Percentiles rank a stretch among this genome's conserved stretches.
Evolutionary conservation across 2,888 invertebrate genomes (phyloP).

Genomic region (Drosophila kanekoi): DNA sequence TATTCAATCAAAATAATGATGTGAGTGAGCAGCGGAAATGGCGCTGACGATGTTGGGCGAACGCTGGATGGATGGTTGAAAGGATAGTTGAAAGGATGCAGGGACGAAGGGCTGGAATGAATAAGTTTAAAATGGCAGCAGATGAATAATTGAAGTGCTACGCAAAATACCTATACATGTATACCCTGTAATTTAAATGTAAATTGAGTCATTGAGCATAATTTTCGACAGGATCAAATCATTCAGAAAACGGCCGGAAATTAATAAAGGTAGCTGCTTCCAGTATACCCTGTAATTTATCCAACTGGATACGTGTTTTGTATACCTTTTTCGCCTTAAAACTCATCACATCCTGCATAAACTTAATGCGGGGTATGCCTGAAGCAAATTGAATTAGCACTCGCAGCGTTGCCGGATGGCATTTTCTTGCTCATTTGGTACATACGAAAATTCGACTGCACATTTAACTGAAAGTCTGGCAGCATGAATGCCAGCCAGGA

Average conservation of each 20-base stretch:
- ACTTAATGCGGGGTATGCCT: constrained; percentile 12
- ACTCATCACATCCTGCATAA: neutral
- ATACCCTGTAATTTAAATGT: constrained; percentile 20
- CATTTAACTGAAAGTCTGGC: constrained; percentile 33
- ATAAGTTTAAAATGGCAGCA: constrained; percentile 16
- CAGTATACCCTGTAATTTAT: constrained; percentile 2
- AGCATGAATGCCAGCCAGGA: constrained; percentile 5
- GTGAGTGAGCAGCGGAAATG: constrained; percentile 58
- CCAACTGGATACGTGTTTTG: no score
- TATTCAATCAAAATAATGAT: constrained; percentile 80
- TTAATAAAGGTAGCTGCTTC: neutral
- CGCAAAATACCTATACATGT: constrained; percentile 27
- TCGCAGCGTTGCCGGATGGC: constrained; percentile 23
- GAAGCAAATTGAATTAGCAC: constrained; percentile 46
- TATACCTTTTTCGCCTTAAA: neutral
- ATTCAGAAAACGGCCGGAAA: neutral
- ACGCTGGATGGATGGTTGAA: constrained; percentile 14
- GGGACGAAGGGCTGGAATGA: constrained; percentile 23
- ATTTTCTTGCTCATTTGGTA: constrained; percentile 46
- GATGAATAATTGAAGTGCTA: constrained; percentile 7
- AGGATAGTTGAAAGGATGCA: constrained; percentile 29
- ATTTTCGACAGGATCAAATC: neutral
- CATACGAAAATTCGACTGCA: constrained; percentile 49
- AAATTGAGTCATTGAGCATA: neutral
- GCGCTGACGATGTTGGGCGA: constrained; percentile 43